Conservation (phyloP, 2,797 vertebrate species). For the Sus cebifrons region DNA sequence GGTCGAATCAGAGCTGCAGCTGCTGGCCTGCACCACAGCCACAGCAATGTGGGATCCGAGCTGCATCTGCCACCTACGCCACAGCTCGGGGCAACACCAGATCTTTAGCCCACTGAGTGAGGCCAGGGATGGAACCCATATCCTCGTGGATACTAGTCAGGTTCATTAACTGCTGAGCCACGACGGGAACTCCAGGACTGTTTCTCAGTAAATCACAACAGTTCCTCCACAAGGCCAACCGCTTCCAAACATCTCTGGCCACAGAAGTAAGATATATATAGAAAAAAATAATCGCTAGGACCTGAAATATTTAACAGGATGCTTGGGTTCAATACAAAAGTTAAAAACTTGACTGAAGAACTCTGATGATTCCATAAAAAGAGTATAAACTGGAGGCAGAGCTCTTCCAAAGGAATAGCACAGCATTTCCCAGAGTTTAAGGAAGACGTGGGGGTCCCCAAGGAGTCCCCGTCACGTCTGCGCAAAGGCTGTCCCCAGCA, state of each 20-base stretch:
- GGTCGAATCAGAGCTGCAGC: too few species aligned
- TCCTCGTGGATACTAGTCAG: too few species aligned
- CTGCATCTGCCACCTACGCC: too few species aligned
- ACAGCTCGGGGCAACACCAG: too few species aligned
- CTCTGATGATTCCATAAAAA: not conserved
- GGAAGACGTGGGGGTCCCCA: not conserved
- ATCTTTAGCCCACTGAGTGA: too few species aligned
- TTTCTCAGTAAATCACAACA: not conserved
- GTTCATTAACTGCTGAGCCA: too few species aligned
- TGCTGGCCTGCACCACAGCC: too few species aligned
- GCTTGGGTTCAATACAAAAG: constrained; percentile 40
- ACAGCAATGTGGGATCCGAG: too few species aligned
- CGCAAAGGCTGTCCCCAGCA: not conserved
- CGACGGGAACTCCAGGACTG: not conserved
- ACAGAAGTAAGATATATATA: not conserved
- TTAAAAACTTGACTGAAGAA: not conserved
- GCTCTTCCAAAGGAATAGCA: not conserved
- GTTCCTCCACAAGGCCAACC: not conserved
- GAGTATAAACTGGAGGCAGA: not conserved
- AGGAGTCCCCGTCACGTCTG: not conserved
- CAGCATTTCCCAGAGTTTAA: not conserved
- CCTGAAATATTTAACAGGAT: constrained; percentile 11
- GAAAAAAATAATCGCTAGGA: not conserved
- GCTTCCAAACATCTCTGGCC: not conserved
- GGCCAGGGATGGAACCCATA: too few species aligned